Base-by-base conservation (phyloP, 2,888 invertebrate species). In the Plagiodera versicolora region DNA sequence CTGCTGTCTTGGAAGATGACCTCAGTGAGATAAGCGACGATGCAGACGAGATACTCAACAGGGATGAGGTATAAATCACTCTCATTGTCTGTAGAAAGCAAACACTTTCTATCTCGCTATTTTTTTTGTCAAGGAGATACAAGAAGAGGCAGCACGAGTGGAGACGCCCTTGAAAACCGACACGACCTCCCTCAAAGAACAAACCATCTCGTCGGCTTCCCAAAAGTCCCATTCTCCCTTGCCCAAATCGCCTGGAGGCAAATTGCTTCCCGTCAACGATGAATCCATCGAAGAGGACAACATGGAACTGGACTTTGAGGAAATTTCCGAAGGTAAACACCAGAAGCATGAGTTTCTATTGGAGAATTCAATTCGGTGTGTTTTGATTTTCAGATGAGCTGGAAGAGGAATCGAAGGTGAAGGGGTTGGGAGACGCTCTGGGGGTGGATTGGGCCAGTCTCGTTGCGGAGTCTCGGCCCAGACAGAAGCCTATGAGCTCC, bases 361-460 rank as follows among this genome's bases (percentile, higher is more conserved):
- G 24, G 24, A 24, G 3, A 6, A 24, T 24, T 24, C 4, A 6
- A 24, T 24, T 24, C 6, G n/a, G n/a, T n/a, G n/a, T n/a, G n/a
- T 24, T 24, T 24, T 24, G 4, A 24, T 24, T 24, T 24, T 24
- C 24, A 39, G 94, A 93, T 54, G 94, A 94, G 79, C 80, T 94
- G 32, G 94, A 94, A 76, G 92, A 93, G 75, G 91, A 93, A 72
- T 85, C 90, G 11, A 87, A 85, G 73, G 83, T 85, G 67, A 87
- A 83, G 79, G 88, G 90, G 32, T 85, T 95, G 64, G 94, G 94
- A 4, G 95, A 95, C 80, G 94, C 94, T n/a, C 81, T 96, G 24
- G 95, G 95, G n/a, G 95, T 96, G 1, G 95, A 96, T 80, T 95
- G 95, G 95, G 91, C 93, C 10, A 93, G 93, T 76, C 83, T 96